These are phyloP conservation scores for Eumacrocentrus americanus DNA, from an alignment of 2,888 invertebrate genomes.

Conservation along the genomic window DNA sequence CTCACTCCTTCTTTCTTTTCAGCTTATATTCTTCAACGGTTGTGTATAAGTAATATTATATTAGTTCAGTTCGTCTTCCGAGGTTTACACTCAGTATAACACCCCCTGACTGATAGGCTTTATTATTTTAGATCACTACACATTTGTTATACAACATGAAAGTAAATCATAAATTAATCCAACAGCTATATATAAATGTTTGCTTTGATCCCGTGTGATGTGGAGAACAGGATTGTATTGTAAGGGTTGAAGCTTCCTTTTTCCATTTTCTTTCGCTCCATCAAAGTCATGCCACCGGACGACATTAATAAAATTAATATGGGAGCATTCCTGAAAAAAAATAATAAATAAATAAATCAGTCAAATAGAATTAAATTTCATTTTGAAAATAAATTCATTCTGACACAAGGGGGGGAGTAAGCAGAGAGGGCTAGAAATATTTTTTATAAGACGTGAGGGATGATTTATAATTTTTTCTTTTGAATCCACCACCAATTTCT, in stretches of 20 bases:
- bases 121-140: conserved; percentile 58
- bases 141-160: too few relatives aligned
- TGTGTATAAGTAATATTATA: not conserved
- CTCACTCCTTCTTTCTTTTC: conserved; percentile 22
- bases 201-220: conserved; percentile 28
- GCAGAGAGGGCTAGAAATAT: too few relatives aligned
- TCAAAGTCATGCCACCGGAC: conserved; percentile 15
- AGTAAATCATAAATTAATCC: too few relatives aligned
- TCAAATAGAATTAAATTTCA: not conserved
- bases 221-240: conserved; percentile 35
- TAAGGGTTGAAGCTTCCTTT: conserved; percentile 11
- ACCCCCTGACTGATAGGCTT: conserved; percentile 57
- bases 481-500: conserved; percentile 20
- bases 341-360: not conserved
- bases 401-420: too few relatives aligned
- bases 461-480: conserved; percentile 13
- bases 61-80: conserved; percentile 26
- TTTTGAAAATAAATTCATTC: too few relatives aligned
- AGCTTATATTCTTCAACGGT: conserved; percentile 6
- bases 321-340: not conserved
- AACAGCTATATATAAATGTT: conserved; percentile 11
- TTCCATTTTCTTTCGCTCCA: conserved; percentile 5
- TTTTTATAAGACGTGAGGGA: too few relatives aligned
- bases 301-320: conserved; percentile 16
- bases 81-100: conserved; percentile 29